These are phyloP conservation scores for Lutjanus campechanus DNA, from an alignment of 2,797 vertebrate species.

Conservation along the genomic window DNA sequence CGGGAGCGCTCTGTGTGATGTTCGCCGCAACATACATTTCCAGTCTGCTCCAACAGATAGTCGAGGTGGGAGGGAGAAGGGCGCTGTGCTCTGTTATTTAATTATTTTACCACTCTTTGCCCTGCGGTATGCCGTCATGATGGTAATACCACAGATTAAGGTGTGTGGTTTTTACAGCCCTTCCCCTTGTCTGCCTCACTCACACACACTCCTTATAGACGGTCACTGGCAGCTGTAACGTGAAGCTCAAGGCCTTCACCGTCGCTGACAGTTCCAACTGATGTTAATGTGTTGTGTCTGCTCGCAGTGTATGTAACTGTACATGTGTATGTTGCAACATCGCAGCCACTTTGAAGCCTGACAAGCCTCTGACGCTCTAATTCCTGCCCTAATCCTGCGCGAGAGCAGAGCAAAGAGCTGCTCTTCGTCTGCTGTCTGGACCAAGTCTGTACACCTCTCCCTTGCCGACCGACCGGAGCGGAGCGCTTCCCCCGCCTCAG, in stretches of 20 bases:
- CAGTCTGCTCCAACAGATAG: constrained; percentile 34
- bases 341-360: constrained; percentile 71
- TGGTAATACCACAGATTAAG: constrained; percentile 84
- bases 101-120: constrained; percentile 83
- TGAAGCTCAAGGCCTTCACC: constrained; percentile 67
- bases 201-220: constrained; percentile 57
- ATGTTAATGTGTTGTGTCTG: constrained; percentile 83
- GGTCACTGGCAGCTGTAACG: constrained; percentile 69
- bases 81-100: constrained; percentile 73
- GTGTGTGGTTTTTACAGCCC: constrained; percentile 82
- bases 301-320: constrained; percentile 55
- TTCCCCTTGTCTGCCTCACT: constrained; percentile 68
- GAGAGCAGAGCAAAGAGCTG: constrained; percentile 63
- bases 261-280: constrained; percentile 69
- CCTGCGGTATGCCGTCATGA: constrained; percentile 78
- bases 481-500: constrained; percentile 27
- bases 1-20: constrained; percentile 20
- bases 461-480: constrained; percentile 2
- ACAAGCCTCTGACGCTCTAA: constrained; percentile 76
- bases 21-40: constrained; percentile 26
- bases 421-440: constrained; percentile 73
- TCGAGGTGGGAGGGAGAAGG: constrained; percentile 47
- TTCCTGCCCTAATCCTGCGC: constrained; percentile 79
- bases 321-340: constrained; percentile 68
- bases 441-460: constrained; percentile 68